Evolutionary conservation across 2,797 vertebrate genomes (phyloP), one percentile per base, ranked within the genome.

Genomic region (Peromyscus eremicus): DNA sequence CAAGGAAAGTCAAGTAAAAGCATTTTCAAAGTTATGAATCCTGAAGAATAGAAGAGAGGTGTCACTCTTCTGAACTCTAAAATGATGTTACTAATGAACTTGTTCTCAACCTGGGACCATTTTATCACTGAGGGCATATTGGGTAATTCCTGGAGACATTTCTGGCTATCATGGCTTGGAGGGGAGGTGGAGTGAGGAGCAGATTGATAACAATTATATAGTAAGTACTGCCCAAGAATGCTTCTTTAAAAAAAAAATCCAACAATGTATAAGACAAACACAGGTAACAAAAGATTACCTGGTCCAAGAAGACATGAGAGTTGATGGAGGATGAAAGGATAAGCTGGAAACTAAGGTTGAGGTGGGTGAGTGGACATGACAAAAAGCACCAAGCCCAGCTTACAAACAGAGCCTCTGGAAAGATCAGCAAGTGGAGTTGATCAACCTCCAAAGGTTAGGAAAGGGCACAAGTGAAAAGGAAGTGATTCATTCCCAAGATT

Each of bases 21-120:
- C 89, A 95, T 92, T 96, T 97, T 95, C 76, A 93, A 96, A 94
- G 68, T 73, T 25, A 86, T 19, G 29, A 88, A 82, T 6, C 4
- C 27, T 49, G 12, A 85, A 95, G 85, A 93, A 86, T 17, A 55
- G 13, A 77, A 96, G 73, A 87, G 83, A 97, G 40, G 94, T n/a
- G 23, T 82, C 40, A 89, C 90, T 37, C 40, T 92, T 92, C 87
- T 85, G 49, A 82, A 93, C 60, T 73, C 19, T 62, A 82, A 76
- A 94, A 94, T 76, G 76, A 89, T 70, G 34, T 46, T 64, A 89
- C 34, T 91, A 70, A 96, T 83, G 57, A 68, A 94, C 40, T 7
- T 7, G 55, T 92, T 96, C 84, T 94, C 64, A 62, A 57, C n/a
- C 49, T 92, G 68, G 57, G 40, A 62, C 86, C 81, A 85, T 64